phyloP scores from a whole-genome alignment of 2,113 vertebrate genomes.

The Cyphomyrus discorhynchus region DNA sequence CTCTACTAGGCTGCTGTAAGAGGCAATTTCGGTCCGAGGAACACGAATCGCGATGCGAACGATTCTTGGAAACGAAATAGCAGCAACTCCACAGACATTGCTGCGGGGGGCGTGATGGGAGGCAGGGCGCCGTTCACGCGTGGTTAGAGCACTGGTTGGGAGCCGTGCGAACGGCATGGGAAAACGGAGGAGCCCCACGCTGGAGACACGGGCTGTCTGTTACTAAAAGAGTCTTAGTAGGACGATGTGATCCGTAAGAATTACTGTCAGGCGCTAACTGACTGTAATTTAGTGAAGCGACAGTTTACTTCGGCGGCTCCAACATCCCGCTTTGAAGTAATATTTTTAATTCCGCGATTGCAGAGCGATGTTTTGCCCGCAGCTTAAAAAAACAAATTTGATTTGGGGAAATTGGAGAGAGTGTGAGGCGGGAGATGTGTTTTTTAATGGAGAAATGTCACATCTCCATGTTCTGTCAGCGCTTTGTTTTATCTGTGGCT shows the following conservation, averaged over 20 bases:
- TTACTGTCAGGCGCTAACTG: background rate
- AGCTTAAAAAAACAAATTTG: background rate
- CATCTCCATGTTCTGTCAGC: background rate
- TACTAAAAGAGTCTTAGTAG: background rate
- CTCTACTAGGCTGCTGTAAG: background rate
- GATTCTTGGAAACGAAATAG: background rate
- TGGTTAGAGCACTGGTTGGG: background rate
- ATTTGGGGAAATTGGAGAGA: background rate
- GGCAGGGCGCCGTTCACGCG: background rate
- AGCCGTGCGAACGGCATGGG: background rate
- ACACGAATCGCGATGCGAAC: background rate
- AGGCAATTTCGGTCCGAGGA: background rate
- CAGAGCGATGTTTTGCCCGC: background rate
- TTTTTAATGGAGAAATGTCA: constrained; percentile 2
- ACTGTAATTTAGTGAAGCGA: background rate
- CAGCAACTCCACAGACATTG: background rate
- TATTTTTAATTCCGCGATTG: background rate
- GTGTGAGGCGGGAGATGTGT: background rate
- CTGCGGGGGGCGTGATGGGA: background rate
- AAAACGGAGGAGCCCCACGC: background rate
- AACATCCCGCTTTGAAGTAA: background rate
- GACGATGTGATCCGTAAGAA: background rate
- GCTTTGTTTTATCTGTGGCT: background rate
- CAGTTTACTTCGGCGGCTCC: background rate
- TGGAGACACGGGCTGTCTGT: background rate